Conservation (phyloP, 2,113 vertebrate genomes). For the Eupsittula cactorum region DNA sequence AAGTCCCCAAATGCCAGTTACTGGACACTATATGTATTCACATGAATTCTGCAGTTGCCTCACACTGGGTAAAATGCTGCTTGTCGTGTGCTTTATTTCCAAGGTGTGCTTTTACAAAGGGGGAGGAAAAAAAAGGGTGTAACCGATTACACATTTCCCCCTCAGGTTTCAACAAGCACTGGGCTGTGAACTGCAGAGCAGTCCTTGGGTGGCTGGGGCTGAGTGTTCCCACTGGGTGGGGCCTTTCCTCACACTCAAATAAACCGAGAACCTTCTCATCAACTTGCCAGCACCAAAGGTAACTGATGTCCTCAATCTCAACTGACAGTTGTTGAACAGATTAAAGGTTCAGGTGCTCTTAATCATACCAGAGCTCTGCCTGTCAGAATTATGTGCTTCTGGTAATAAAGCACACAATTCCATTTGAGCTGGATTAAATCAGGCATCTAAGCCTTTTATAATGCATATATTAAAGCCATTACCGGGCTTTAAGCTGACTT, state of each 20-base stretch:
- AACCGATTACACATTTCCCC: constrained; percentile 31
- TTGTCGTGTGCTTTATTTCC: not conserved
- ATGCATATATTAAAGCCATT: not conserved
- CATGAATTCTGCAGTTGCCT: not conserved
- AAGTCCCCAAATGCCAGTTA: not conserved
- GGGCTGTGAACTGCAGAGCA: not conserved
- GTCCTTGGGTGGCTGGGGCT: not conserved
- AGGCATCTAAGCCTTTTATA: not conserved
- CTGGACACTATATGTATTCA: not conserved
- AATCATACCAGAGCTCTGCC: not conserved
- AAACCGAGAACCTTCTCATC: constrained; percentile 29
- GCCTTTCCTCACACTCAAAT: constrained; percentile 20
- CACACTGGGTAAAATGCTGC: not conserved
- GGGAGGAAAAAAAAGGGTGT: not conserved
- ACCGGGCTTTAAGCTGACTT: not conserved
- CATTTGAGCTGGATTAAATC: not conserved
- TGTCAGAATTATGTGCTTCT: not conserved
- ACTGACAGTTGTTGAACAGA: not conserved
- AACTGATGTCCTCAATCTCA: not conserved
- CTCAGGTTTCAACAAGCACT: constrained; percentile 51
- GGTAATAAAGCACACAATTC: not conserved
- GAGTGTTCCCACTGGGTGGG: constrained; percentile 11
- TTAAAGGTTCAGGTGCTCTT: not conserved
- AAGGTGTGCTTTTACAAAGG: not conserved
- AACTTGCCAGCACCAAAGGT: not conserved